Conservation (phyloP, 2,888 invertebrate species). For the Trissonchulus latispiculum region DNA sequence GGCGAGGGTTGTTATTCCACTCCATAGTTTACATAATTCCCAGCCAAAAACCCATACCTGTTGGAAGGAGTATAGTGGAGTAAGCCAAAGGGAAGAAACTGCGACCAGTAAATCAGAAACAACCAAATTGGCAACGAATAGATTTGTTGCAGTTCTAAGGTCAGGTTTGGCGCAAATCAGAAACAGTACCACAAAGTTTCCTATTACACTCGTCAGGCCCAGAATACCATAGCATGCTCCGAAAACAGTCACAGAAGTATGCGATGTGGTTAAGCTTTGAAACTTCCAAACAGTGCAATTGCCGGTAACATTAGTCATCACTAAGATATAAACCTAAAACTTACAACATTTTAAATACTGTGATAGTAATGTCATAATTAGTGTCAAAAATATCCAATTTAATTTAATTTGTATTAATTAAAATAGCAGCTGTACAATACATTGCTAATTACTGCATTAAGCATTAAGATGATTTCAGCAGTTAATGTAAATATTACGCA, state of each 20-base stretch:
- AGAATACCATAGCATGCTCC: neutral
- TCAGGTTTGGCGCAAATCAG: constrained; percentile 47
- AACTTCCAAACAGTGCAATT: neutral
- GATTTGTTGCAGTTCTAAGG: constrained; percentile 95
- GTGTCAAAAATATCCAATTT: too few relatives aligned
- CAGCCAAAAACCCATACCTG: constrained; percentile 9
- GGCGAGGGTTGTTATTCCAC: neutral
- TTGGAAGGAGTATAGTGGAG: constrained; percentile 76
- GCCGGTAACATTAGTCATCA: too few relatives aligned
- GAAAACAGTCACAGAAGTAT: neutral
- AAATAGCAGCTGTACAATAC: too few relatives aligned
- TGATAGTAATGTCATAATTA: too few relatives aligned
- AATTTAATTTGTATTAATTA: too few relatives aligned
- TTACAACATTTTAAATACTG: too few relatives aligned
- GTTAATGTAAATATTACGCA: too few relatives aligned
- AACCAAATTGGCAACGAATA: constrained; percentile 91
- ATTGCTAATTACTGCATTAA: too few relatives aligned
- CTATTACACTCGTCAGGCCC: neutral
- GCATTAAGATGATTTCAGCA: too few relatives aligned
- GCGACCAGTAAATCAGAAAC: constrained; percentile 86
- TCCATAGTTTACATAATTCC: neutral
- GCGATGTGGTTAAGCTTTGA: neutral
- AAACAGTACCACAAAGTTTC: neutral
- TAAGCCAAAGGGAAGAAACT: constrained; percentile 85
- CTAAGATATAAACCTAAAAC: too few relatives aligned